Conservation (phyloP, 2,113 vertebrate species). For the Lontra canadensis region DNA sequence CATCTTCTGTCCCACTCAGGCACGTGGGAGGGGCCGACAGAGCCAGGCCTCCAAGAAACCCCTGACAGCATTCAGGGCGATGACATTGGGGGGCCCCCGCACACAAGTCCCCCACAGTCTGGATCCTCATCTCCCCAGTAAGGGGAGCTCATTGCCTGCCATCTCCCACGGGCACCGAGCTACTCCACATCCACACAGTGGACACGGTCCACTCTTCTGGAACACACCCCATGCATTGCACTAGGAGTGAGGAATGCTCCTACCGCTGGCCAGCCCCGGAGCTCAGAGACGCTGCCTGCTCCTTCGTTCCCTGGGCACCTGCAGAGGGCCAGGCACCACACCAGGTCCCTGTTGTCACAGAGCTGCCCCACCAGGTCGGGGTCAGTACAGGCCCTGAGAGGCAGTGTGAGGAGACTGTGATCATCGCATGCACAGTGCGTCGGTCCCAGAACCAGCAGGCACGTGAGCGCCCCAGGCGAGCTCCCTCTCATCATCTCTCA, state of each 20-base stretch:
- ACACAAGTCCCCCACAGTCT: not conserved
- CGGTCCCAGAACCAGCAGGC: not conserved
- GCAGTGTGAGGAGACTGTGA: not conserved
- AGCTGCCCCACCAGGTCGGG: not conserved
- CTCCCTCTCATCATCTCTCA: not conserved
- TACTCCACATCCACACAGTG: too few species aligned
- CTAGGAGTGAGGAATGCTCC: too few species aligned
- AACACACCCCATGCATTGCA: accelerated
- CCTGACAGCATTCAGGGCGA: not conserved
- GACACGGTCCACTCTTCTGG: not conserved
- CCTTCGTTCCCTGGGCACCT: not conserved
- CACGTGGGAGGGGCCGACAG: not conserved
- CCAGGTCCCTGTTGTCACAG: not conserved
- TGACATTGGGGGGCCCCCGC: not conserved
- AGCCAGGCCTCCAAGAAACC: not conserved
- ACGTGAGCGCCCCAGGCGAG: accelerated
- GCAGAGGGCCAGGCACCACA: accelerated
- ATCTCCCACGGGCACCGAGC: accelerated
- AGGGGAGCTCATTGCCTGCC: not conserved
- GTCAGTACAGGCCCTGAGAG: not conserved
- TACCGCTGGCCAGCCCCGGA: not conserved
- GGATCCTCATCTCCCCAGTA: not conserved
- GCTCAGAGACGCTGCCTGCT: not conserved
- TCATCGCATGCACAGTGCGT: accelerated
- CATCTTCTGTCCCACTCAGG: not conserved